Evolutionary conservation across 2,797 vertebrate species (phyloP), one percentile per base, ranked within the genome.

Genomic region (Lates japonicus): DNA sequence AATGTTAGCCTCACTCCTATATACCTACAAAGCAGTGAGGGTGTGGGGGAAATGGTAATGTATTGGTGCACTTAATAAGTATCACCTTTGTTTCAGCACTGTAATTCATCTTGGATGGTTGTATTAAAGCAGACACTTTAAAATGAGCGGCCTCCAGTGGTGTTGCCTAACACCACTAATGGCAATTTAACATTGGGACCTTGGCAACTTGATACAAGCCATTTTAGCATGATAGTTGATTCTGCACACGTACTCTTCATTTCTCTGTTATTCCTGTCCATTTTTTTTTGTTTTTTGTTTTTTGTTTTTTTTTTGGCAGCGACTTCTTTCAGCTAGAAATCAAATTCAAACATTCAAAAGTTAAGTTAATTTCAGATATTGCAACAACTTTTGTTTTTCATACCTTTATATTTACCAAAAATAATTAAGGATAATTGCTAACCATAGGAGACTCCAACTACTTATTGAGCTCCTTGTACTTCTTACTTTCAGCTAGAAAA

Each of bases 1-100:
- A 92, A 90, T 91, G 83, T 68, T 86, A 86, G 74, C 65, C 74
- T 86, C 76, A 70, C 75, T 88, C 49, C 74, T 83, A 55, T 82
- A 76, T 65, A 78, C 73, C 72, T 76, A 80, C 81, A 81, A 77
- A 72, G 63, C 76, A 82, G n/a, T 20, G 58, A 80, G 74, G 71
- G 71, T 66, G 64, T 41, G 63, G 67, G 35, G 62, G 49, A 78
- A 80, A 81, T 74, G 22, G 39, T 82, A 63, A 79, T 76, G 61
- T 73, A 87, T 67, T 46, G 46, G 7, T 84, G 75, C 63, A 72
- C 29, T 82, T 76, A 69, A 81, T 73, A 66, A 65, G 63, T 49
- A 57, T 90, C 82, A 81, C 81, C 75, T 78, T 80, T 87, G 70
- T 89, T 91, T 70, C 60, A 61, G 41, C 39, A 8, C 29, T 69